These are phyloP conservation scores for Hippocampus kuda DNA, from an alignment of 2,797 vertebrate genomes.

Conservation along the genomic window DNA sequence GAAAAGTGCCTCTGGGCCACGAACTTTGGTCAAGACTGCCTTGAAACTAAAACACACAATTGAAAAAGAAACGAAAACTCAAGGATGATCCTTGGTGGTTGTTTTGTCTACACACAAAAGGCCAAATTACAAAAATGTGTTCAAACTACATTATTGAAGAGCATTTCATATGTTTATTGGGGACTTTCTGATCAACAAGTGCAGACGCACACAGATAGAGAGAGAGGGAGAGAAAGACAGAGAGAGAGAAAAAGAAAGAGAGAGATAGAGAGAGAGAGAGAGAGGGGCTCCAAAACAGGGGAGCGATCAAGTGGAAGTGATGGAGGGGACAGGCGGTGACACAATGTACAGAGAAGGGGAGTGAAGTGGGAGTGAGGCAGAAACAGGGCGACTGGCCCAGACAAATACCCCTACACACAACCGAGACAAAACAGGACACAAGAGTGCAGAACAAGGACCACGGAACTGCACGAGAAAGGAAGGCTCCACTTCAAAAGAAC, in stretches of 20 bases:
- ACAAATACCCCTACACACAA: conserved; percentile 64
- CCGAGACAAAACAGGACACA: conserved; percentile 54
- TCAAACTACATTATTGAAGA: conserved; percentile 43
- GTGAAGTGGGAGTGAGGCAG: conserved; percentile 35
- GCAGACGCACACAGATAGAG: conserved; percentile 16
- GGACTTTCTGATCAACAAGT: conserved; percentile 39
- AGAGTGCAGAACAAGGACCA: conserved; percentile 52
- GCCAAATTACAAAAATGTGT: conserved; percentile 26
- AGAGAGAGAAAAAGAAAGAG: conserved; percentile 32
- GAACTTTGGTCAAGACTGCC: too few species aligned
- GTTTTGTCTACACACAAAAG: conserved; percentile 47
- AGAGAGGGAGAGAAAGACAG: conserved; percentile 33
- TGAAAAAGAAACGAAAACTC: conserved; percentile 13
- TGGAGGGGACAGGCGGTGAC: conserved; percentile 60
- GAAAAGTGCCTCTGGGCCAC: too few species aligned
- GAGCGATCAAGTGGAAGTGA: conserved; percentile 66
- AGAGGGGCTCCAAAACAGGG: conserved; percentile 53
- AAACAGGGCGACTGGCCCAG: conserved; percentile 41
- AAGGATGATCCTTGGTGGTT: conserved; percentile 36
- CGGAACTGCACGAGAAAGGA: conserved; percentile 12
- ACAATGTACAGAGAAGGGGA: conserved; percentile 56
- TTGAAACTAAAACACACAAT: not conserved
- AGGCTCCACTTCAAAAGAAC: not conserved
- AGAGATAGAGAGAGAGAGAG: conserved; percentile 38
- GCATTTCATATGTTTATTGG: conserved; percentile 45